phyloP scores from a whole-genome alignment of 2,113 vertebrate species.

The mouse (Mus musculus) region GRCm39 chr8:80379001-80379500 shows the following conservation, averaged over 20 bases:
- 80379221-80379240: neutral
- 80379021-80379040: neutral
- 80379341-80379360: neutral
- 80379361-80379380: neutral
- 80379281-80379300: neutral
- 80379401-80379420: neutral
- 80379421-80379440: neutral
- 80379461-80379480: neutral
- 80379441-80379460: neutral
- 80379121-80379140: neutral
- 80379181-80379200: neutral
- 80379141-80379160: neutral
- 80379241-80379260: neutral
- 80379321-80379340: neutral
- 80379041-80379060: neutral
- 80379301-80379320: neutral
- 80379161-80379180: too few species aligned
- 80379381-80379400: neutral
- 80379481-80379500: neutral
- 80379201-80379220: neutral
- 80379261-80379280: conserved; percentile 29
- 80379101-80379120: neutral
- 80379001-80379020: neutral
- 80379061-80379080: neutral
- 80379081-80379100: neutral